A percentile compares a stretch with the other conserved stretches of the same genome.
These are phyloP conservation scores for Embidobia sp. DNA, from an alignment of 2,888 invertebrate genomes.

Conservation along the genomic window DNA sequence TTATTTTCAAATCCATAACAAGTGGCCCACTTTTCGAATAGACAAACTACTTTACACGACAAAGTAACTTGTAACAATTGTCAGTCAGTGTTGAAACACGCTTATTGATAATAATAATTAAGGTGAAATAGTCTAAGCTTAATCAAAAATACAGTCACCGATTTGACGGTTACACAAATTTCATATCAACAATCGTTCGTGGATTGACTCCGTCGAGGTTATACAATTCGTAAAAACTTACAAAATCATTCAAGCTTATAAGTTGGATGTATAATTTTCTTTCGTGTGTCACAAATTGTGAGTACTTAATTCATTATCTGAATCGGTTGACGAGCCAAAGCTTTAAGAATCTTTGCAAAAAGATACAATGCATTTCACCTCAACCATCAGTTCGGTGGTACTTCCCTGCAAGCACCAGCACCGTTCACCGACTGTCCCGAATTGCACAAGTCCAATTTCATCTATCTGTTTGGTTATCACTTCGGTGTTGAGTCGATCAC, in stretches of 20 bases:
- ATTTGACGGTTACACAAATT: not conserved
- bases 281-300: no score
- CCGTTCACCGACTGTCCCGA: conserved; percentile 12
- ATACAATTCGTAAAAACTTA: no score
- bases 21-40: not conserved
- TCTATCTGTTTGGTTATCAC: conserved; percentile 18
- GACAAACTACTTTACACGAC: no score
- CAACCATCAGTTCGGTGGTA: not conserved
- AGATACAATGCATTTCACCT: conserved; percentile 32
- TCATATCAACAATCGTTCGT: not conserved
- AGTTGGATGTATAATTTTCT: no score
- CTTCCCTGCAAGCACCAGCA: conserved; percentile 12
- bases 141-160: no score
- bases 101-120: conserved; percentile 17
- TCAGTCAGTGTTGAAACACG: conserved; percentile 12
- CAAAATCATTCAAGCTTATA: no score
- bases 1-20: no score
- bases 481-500: conserved; percentile 5
- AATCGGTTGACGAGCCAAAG: no score
- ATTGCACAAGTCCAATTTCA: conserved; percentile 47
- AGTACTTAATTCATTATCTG: no score
- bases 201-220: not conserved
- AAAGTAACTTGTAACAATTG: not conserved
- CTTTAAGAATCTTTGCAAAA: no score
- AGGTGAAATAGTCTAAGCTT: conserved; percentile 5